Conservation (phyloP, 1,140 invertebrate genomes). For the Mycetomoellerius zeteki region DNA sequence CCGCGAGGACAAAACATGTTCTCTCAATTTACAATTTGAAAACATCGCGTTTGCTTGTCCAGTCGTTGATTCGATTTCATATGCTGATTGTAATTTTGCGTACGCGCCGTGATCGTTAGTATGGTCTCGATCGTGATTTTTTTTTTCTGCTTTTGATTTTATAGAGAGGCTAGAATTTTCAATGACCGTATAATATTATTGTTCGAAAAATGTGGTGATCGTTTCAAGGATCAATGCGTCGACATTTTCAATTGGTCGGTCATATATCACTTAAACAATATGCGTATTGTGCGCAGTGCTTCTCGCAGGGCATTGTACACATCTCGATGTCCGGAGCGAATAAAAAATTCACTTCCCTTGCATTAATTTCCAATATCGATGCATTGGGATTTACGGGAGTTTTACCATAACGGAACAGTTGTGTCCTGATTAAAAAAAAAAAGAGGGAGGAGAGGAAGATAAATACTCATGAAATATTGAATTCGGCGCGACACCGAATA, state of each 20-base stretch:
- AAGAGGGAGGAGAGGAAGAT: neutral
- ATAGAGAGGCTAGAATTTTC: slow-evolving; percentile 1
- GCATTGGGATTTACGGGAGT: slow-evolving; percentile 34
- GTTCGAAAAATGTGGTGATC: slow-evolving; percentile 55
- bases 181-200: slow-evolving; percentile 36
- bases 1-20: slow-evolving; percentile 37
- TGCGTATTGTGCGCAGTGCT: slow-evolving; percentile 66
- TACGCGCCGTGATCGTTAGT: slow-evolving; percentile 45
- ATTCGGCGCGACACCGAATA: neutral
- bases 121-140: neutral
- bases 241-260: slow-evolving; percentile 68
- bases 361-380: slow-evolving; percentile 60
- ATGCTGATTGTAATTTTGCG: slow-evolving; percentile 61
- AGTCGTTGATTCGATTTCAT: slow-evolving; percentile 50
- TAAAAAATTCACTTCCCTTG: slow-evolving; percentile 57
- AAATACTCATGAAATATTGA: slow-evolving; percentile 30
- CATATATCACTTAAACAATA: slow-evolving; percentile 73
- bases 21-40: slow-evolving; percentile 55
- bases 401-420: slow-evolving; percentile 48
- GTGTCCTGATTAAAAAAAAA: slow-evolving; percentile 48
- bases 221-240: slow-evolving; percentile 56
- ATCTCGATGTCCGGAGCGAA: neutral
- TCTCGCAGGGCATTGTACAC: slow-evolving; percentile 43
- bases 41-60: slow-evolving; percentile 56
- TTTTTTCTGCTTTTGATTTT: slow-evolving; percentile 4